phyloP scores from a whole-genome alignment of 2,113 vertebrate species.

The Zootoca vivipara region DNA sequence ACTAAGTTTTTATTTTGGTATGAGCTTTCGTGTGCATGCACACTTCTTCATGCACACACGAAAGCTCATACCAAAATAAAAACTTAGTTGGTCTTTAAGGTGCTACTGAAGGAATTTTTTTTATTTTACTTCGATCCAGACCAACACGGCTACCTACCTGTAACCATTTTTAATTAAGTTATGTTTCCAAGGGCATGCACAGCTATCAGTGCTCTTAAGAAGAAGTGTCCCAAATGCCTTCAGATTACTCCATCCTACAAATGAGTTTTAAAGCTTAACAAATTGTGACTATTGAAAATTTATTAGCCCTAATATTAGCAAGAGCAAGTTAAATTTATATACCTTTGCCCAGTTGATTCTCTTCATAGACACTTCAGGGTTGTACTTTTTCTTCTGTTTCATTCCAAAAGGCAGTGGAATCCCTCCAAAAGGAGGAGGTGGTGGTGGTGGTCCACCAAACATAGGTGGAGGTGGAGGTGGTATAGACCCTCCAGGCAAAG shows the following conservation, averaged over 20 bases:
- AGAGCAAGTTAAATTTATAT: slow-evolving; percentile 26
- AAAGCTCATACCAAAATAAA: too few relatives aligned
- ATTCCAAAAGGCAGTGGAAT: slow-evolving; percentile 87
- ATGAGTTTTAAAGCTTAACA: background rate
- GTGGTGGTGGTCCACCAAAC: slow-evolving; percentile 61
- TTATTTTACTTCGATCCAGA: too few relatives aligned
- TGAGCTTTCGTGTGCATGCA: too few relatives aligned
- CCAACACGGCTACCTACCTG: too few relatives aligned
- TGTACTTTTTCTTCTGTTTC: slow-evolving; percentile 90
- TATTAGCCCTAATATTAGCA: background rate
- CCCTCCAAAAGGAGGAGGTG: slow-evolving; percentile 68
- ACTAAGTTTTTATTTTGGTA: too few relatives aligned
- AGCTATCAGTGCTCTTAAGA: background rate
- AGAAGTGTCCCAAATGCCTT: background rate
- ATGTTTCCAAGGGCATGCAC: background rate
- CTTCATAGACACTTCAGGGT: slow-evolving; percentile 90
- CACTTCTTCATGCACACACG: too few relatives aligned
- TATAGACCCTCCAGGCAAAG: slow-evolving; percentile 69
- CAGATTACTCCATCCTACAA: too few relatives aligned
- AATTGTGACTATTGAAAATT: background rate
- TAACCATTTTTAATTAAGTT: too few relatives aligned
- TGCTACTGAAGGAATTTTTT: too few relatives aligned
- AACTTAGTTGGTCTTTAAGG: too few relatives aligned
- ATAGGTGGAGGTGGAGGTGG: slow-evolving; percentile 70
- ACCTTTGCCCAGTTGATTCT: slow-evolving; percentile 99